Evolutionary conservation across 2,113 vertebrate species (phyloP).

Genomic region (Lepidothrix coronata): DNA sequence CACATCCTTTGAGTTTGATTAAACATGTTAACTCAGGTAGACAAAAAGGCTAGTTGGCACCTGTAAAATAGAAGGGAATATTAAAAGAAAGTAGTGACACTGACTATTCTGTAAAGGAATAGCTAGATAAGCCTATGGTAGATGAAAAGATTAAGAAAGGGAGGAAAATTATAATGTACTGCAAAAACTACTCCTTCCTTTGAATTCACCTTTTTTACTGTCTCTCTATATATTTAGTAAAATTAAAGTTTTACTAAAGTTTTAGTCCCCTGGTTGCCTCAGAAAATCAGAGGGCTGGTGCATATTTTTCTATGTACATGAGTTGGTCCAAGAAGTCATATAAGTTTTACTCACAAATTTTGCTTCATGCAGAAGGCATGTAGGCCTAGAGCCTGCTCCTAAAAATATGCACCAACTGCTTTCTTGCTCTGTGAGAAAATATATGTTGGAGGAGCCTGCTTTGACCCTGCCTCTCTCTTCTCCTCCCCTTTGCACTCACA

Average conservation of each 20-base stretch:
- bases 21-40: background rate
- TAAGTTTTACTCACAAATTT: background rate
- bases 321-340: background rate
- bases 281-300: background rate
- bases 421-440: background rate
- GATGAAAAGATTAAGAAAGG: slow-evolving; percentile 16
- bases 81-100: background rate
- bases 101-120: background rate
- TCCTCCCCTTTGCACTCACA: background rate
- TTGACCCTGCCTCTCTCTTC: background rate
- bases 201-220: background rate
- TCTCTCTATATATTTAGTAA: background rate
- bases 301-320: background rate
- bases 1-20: background rate
- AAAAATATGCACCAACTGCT: background rate
- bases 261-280: background rate
- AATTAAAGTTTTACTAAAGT: slow-evolving; percentile 35
- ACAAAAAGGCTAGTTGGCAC: background rate
- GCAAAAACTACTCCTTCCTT: background rate
- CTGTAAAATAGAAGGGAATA: background rate
- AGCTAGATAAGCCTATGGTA: background rate
- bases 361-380: background rate
- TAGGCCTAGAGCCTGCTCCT: background rate
- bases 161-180: slow-evolving; percentile 1
- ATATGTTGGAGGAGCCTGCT: background rate